Conservation (phyloP, 2,113 vertebrate species). For the Diglossa brunneiventris region DNA sequence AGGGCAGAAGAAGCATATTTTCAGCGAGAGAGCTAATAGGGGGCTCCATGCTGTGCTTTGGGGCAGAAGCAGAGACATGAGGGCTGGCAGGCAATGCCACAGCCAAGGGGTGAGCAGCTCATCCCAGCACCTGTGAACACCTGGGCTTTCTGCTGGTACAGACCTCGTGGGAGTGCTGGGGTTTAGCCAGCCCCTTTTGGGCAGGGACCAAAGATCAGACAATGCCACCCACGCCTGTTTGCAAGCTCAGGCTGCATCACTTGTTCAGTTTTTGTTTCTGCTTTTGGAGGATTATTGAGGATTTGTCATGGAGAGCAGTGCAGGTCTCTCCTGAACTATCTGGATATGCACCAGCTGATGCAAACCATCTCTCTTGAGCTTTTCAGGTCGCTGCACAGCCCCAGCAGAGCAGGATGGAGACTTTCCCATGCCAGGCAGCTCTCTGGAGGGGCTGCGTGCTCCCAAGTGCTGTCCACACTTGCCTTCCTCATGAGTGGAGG, state of each 20-base stretch:
- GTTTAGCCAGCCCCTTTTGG: not conserved
- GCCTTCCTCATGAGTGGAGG: not conserved
- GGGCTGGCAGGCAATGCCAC: not conserved
- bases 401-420: not conserved
- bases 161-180: not conserved
- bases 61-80: not conserved
- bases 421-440: not conserved
- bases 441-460: not conserved
- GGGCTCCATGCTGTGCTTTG: not conserved
- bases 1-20: not conserved
- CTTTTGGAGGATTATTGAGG: not conserved
- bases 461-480: rapidly evolving
- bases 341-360: rapidly evolving
- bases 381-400: not conserved
- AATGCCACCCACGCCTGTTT: not conserved
- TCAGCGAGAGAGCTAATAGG: not conserved
- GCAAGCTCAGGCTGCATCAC: not conserved
- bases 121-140: not conserved
- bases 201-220: not conserved
- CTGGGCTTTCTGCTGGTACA: not conserved
- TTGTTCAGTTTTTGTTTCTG: slow-evolving; percentile 8
- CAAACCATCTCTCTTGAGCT: not conserved
- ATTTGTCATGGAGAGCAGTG: not conserved
- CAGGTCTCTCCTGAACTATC: not conserved
- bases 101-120: not conserved